Evolutionary conservation across 37 sponge, comb jelly and placozoan species (phyloP), one percentile per base, ranked within the genome.

Genomic region (Cladorhizidae sp.): DNA sequence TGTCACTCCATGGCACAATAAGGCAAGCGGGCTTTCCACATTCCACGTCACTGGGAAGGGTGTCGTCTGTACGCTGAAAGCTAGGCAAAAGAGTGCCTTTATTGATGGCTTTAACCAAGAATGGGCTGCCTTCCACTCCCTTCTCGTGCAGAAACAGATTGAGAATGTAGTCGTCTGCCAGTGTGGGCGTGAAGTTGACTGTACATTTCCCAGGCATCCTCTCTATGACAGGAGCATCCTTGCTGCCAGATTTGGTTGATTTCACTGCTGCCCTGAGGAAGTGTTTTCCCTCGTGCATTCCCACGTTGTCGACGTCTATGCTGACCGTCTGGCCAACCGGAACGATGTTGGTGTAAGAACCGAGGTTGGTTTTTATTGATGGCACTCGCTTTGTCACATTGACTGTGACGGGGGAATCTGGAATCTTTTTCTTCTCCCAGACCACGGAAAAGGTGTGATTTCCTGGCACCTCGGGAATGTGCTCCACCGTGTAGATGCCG

Each of bases 101-200:
- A 29, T 76, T 83, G 7, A 90, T 73, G 1, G 85, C 88, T 41
- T 86, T 81, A 39, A 91, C 58, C 23, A 31, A n/a, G 79, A 87
- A 91, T 20, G 92, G 92, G 36, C 80, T 79, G 36, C 86, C 86
- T 28, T 49, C 26, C 18, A 90, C 67, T n/a, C 72, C 64, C 2
- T 72, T 64, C 5, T 68, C 71, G 35, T 73, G 22, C 38, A 59
- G 20, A 31, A 50, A 43, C 35, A 90, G 45, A 31, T 41, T 67
- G 28, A 90, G 55, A 20, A 31, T 70, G 56, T 85, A 85, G 72
- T 80, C 70, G 50, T 83, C 90, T 7, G 85, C 73, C n/a, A 67
- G 33, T 22, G 77, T 51, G 18, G 72, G 72, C 29, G 36, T 36
- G 36, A 71, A 42, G 22, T 43, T 36, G 49, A 71, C 49, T 1